These are phyloP conservation scores for Drosophila pachea DNA, from an alignment of 1,140 invertebrate species.

Conservation along the genomic window DNA sequence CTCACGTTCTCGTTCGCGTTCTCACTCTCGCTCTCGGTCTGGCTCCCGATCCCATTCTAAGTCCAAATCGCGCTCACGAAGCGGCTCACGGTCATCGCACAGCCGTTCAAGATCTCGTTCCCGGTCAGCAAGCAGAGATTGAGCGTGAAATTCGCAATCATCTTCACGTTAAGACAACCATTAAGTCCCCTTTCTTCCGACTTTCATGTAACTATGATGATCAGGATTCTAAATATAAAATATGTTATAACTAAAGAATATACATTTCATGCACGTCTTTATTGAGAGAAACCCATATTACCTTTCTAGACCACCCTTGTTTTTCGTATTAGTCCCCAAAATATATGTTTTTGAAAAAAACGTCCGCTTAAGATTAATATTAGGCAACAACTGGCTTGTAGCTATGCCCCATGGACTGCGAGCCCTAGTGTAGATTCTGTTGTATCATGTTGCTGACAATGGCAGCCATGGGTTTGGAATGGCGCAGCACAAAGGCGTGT, in stretches of 20 bases:
- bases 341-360: no score
- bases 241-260: slow-evolving; percentile 1
- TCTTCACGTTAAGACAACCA: neutral
- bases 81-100: slow-evolving; percentile 27
- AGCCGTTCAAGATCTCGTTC: slow-evolving; percentile 37
- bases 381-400: slow-evolving; percentile 37
- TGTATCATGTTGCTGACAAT: slow-evolving; percentile 82
- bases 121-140: slow-evolving; percentile 35
- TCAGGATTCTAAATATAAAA: slow-evolving; percentile 20
- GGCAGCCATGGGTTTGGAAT: slow-evolving; percentile 82
- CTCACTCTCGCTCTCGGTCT: slow-evolving; percentile 46
- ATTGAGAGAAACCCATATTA: neutral
- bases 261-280: neutral
- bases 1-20: slow-evolving; percentile 65
- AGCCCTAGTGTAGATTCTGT: slow-evolving; percentile 47
- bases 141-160: neutral
- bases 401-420: neutral
- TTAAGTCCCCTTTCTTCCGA: neutral
- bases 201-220: neutral
- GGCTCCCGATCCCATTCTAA: slow-evolving; percentile 54
- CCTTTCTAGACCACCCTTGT: no score
- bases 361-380: slow-evolving; percentile 17
- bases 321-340: no score
- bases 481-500: slow-evolving; percentile 88
- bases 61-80: slow-evolving; percentile 67